Evolutionary conservation across 1,140 invertebrate species (phyloP), one percentile per base, ranked within the genome.

Genomic region (Wasmannia auropunctata): DNA sequence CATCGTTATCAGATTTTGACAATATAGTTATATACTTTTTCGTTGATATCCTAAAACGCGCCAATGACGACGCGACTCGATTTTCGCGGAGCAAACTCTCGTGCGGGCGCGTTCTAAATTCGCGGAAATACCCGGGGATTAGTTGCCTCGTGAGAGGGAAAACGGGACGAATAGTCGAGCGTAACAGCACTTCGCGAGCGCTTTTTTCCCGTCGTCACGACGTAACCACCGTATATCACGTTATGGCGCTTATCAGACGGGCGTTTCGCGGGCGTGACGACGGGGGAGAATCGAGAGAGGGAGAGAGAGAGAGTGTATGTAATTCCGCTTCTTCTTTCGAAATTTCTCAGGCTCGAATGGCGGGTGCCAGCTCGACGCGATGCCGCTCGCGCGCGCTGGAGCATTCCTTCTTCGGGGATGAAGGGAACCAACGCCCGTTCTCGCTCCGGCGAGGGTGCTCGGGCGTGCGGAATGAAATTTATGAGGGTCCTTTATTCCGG

Each of bases 401-500:
- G 62, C 89, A 81, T 91, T 91, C 80, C 87, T 88, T 88, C 69
- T 80, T 75, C 74, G 77, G 60, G 90, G 90, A 90, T 85, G 87
- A 87, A 88, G 80, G 74, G 76, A 74, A 90, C 75, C 69, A 51
- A 25, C 79, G 76, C 76, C 25, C 79, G 79, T 72, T 83, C 79
- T 72, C 79, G 65, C 79, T 81, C 75, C 62, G 60, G 75, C 88
- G 84, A 85, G 79, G 85, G 83, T 88, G 80, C 83, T 85, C 80
- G 86, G 83, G 77, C 88, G 85, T 77, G 88, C 86, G 87, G 87
- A 92, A 92, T 90, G 88, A 93, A 93, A 94, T 94, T 94, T 93
- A 94, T 91, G 92, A 93, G 91, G 87, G 91, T 91, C 90, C 88
- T 92, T 91, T 92, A 92, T 93, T 91, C 90, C 83, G 90, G 87